A percentile compares a stretch with the other conserved stretches of the same genome.
phyloP scores from a whole-genome alignment of 2,888 invertebrate genomes.

The Alviniconcha strummeri region DNA sequence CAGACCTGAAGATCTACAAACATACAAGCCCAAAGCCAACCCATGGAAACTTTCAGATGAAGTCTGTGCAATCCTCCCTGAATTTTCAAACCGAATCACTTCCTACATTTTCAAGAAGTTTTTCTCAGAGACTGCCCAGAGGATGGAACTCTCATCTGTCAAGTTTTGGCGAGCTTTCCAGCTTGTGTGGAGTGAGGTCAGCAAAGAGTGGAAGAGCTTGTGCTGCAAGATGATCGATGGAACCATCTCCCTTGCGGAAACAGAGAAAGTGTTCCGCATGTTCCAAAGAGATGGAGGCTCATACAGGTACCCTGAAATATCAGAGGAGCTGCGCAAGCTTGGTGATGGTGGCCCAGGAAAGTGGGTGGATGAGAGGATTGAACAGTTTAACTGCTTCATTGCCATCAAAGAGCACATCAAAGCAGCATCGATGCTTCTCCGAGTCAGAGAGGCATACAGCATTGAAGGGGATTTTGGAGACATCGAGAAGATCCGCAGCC shows the following conservation, averaged over 20 bases:
- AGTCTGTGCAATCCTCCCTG: slow-evolving; percentile 10
- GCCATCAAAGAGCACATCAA: slow-evolving; percentile 41
- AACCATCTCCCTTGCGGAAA: slow-evolving; percentile 25
- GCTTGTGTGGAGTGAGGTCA: slow-evolving; percentile 26
- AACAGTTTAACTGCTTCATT: slow-evolving; percentile 45
- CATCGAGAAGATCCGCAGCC: slow-evolving; percentile 30
- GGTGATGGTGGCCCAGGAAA: background rate
- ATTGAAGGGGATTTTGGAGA: slow-evolving; percentile 46
- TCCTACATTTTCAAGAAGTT: slow-evolving; percentile 16
- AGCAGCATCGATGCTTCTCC: slow-evolving; percentile 46
- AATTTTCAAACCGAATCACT: background rate
- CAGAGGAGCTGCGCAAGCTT: slow-evolving; percentile 30
- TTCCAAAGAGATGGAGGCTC: slow-evolving; percentile 6
- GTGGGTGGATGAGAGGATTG: slow-evolving; percentile 36
- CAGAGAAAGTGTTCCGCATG: slow-evolving; percentile 28
- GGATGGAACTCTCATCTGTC: background rate
- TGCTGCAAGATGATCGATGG: slow-evolving; percentile 29
- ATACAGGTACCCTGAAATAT: slow-evolving; percentile 23
- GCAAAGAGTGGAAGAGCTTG: slow-evolving; percentile 27
- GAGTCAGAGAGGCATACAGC: slow-evolving; percentile 37
- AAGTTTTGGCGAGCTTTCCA: slow-evolving; percentile 27
- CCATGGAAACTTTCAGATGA: slow-evolving; percentile 19
- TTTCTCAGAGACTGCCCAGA: background rate
- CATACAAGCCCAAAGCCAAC: slow-evolving; percentile 23
- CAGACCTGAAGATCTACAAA: background rate